Percentiles rank a stretch among this genome's conserved stretches.
phyloP scores from a whole-genome alignment of 2,797 vertebrate species.

The Varecia variegata region DNA sequence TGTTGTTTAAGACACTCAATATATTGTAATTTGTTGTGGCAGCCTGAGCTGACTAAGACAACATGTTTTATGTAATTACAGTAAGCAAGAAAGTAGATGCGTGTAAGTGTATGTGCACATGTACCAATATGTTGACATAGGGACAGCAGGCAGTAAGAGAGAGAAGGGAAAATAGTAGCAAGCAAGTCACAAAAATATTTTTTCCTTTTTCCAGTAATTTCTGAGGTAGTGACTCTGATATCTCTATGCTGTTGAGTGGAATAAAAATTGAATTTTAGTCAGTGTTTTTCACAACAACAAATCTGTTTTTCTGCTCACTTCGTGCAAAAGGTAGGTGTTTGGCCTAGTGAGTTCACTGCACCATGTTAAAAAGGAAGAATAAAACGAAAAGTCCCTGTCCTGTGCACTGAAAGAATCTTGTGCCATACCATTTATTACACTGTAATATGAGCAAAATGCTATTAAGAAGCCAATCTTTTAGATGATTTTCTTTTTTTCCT shows the following conservation, averaged over 20 bases:
- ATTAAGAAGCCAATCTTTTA: neutral
- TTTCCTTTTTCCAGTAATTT: neutral
- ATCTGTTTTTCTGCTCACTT: conserved; percentile 45
- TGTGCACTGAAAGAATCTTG: conserved; percentile 31
- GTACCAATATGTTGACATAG: neutral
- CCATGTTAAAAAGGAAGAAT: conserved; percentile 69
- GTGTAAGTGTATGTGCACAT: neutral
- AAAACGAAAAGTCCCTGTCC: conserved; percentile 67
- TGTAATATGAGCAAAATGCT: conserved; percentile 5
- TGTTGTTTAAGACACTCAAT: neutral
- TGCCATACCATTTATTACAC: conserved; percentile 45
- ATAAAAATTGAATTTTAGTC: conserved; percentile 34
- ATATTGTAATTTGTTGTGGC: neutral
- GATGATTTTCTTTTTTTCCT: neutral
- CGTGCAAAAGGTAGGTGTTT: neutral
- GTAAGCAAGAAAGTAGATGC: neutral
- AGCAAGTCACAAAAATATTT: neutral
- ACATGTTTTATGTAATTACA: neutral
- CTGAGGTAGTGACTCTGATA: neutral
- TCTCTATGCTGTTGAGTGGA: neutral
- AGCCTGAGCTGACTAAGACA: neutral
- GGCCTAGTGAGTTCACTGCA: conserved; percentile 55
- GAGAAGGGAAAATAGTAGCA: neutral
- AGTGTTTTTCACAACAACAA: conserved; percentile 16
- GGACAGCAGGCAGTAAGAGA: neutral